phyloP scores from a whole-genome alignment of 2,797 vertebrate species.

The Urocyon cinereoargenteus region DNA sequence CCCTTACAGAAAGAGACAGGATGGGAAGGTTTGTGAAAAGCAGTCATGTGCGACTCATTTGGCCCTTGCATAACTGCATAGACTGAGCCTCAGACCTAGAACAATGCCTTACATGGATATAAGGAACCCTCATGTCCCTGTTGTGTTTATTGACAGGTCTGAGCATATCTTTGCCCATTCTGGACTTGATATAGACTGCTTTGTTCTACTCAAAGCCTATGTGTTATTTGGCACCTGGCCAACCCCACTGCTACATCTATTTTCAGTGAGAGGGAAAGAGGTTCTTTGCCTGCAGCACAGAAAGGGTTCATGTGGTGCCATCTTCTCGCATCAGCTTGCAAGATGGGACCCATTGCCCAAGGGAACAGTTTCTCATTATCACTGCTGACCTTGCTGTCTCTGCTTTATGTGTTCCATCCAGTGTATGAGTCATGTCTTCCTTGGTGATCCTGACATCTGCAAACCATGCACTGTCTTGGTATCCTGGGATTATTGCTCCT shows the following conservation, averaged over 20 bases:
- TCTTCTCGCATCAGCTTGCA: not conserved
- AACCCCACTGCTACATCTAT: not conserved
- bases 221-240: not conserved
- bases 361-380: not conserved
- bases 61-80: not conserved
- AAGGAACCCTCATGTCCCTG: not conserved
- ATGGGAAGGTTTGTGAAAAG: not conserved
- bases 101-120: not conserved
- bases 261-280: not conserved
- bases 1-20: not conserved
- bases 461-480: not conserved
- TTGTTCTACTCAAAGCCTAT: not conserved
- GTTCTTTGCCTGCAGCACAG: not conserved
- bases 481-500: not conserved
- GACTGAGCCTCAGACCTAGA: not conserved
- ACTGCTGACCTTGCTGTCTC: not conserved
- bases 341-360: not conserved
- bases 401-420: not conserved
- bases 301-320: not conserved
- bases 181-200: not conserved
- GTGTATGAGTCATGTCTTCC: not conserved
- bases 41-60: not conserved
- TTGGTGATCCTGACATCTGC: not conserved
- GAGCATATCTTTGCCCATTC: not conserved
- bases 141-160: not conserved